Evolutionary conservation across 92 coral and sea anemone species (phyloP), one percentile per base, ranked within the genome.

Genomic region (Blastomussa wellsi): DNA sequence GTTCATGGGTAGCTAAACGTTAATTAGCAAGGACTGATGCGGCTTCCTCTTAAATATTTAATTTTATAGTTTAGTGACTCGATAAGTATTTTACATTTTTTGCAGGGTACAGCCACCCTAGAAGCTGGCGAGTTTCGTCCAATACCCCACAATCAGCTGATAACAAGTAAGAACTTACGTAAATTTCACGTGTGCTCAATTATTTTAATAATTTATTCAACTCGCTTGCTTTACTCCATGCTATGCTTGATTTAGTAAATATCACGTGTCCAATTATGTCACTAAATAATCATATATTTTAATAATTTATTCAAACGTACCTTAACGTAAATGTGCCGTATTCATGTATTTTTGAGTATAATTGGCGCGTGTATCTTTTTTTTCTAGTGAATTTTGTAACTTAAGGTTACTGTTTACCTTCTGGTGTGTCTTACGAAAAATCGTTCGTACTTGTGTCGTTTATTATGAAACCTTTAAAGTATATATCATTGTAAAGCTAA

Each of bases 71-170:
- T 62, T 16, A 62, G 68, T 28, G 3, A 62, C 35, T 62, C 16
- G 13, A 5, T 16, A 26, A 4, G 28, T 62, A 26, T 62, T 49
- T 42, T 37, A n/a, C 22, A 65, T 9, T 48, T 69, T 80, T 77
- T 68, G 31, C 51, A 96, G 98, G 99, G 95, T 9, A 94, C 99
- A 26, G 88, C 83, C 20, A 89, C 98, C 53, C 71, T 94, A 9
- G 98, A 94, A 86, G 84, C 90, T 10, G 99, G 98, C 69, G 95
- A 93, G 28, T 96, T 94, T 81, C 93, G 87, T 69, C 99, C 99
- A 15, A 86, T 87, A 83, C 91, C 94, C 29, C 88, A 84, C 73
- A 91, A 91, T 67, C 95, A 93, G 22, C 88, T 92, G 29, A 91
- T 96, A 36, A 92, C 94, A 62, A 84, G 99, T 96, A 87, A 89